These are phyloP conservation scores for Crocidura indochinensis DNA, from an alignment of 2,797 vertebrate genomes.

Conservation along the genomic window DNA sequence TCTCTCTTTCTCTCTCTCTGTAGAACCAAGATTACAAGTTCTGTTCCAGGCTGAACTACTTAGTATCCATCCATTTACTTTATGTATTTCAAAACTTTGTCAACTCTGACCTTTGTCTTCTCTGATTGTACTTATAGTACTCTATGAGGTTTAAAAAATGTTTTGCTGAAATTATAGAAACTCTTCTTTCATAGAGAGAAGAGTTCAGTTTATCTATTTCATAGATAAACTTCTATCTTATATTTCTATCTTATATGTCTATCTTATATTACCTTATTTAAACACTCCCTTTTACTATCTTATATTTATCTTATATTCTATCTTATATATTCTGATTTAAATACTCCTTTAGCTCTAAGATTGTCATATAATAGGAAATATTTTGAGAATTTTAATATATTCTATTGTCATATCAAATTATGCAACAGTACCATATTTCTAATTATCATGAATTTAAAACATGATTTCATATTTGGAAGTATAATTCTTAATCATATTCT, in stretches of 20 bases:
- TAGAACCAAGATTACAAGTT: not conserved
- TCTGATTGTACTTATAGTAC: not conserved
- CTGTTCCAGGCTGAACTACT: not conserved
- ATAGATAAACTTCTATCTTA: not conserved
- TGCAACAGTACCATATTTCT: conserved; percentile 66
- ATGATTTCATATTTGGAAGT: conserved; percentile 69
- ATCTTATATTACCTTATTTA: too few relatives aligned
- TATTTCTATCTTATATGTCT: not conserved
- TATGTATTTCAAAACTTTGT: conserved; percentile 11
- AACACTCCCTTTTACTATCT: too few relatives aligned
- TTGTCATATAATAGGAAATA: conserved; percentile 55
- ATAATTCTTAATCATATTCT: conserved; percentile 72
- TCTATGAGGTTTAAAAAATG: not conserved
- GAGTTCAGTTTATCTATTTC: conserved; percentile 31
- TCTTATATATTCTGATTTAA: conserved; percentile 52
- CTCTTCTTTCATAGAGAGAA: conserved; percentile 2
- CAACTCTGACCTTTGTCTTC: not conserved
- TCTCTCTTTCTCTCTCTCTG: not conserved
- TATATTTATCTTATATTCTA: not conserved
- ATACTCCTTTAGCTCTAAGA: conserved; percentile 60
- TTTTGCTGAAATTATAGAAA: conserved; percentile 56
- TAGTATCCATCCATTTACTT: not conserved
- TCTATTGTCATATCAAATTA: conserved; percentile 63
- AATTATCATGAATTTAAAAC: conserved; percentile 75
- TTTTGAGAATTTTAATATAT: conserved; percentile 64